Evolutionary conservation across 2,797 vertebrate species (phyloP).

Genomic region (Cuniculus paca): DNA sequence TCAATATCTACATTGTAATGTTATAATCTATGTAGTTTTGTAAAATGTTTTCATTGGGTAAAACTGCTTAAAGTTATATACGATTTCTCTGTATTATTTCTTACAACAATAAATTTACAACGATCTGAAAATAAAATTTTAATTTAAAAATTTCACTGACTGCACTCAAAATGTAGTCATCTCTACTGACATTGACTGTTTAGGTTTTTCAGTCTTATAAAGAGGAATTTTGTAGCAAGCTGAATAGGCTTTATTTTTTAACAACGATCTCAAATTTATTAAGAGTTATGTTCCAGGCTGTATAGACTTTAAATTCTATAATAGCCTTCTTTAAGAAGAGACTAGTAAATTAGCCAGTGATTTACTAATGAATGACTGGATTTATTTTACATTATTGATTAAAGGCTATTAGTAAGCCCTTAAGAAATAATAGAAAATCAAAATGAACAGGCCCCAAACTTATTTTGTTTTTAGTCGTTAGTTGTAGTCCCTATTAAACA

Average conservation of each 20-base stretch:
- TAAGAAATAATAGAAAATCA: slow-evolving; percentile 69
- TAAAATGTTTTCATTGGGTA: not conserved
- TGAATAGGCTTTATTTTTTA: not conserved
- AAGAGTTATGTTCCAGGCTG: not conserved
- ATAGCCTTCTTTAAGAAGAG: slow-evolving; percentile 63
- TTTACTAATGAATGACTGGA: slow-evolving; percentile 9
- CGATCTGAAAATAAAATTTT: slow-evolving; percentile 21
- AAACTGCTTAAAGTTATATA: not conserved
- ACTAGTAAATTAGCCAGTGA: slow-evolving; percentile 37
- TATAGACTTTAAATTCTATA: slow-evolving; percentile 18
- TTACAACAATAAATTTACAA: not conserved
- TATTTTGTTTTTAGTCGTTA: slow-evolving; percentile 43
- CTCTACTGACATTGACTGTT: not conserved
- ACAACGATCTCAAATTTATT: not conserved
- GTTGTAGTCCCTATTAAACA: slow-evolving; percentile 29
- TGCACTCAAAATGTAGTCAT: not conserved
- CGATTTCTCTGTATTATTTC: not conserved
- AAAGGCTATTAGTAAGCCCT: slow-evolving; percentile 64
- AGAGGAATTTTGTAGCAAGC: not conserved
- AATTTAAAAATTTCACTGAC: not conserved
- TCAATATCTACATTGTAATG: not conserved
- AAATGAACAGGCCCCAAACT: not conserved
- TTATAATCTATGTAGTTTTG: not conserved
- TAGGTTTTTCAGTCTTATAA: slow-evolving; percentile 21
- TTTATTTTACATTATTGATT: slow-evolving; percentile 68